A percentile compares a stretch with the other conserved stretches of the same genome.
phyloP scores from a whole-genome alignment of 2,797 vertebrate species.

The Gallinago nigripennis region DNA sequence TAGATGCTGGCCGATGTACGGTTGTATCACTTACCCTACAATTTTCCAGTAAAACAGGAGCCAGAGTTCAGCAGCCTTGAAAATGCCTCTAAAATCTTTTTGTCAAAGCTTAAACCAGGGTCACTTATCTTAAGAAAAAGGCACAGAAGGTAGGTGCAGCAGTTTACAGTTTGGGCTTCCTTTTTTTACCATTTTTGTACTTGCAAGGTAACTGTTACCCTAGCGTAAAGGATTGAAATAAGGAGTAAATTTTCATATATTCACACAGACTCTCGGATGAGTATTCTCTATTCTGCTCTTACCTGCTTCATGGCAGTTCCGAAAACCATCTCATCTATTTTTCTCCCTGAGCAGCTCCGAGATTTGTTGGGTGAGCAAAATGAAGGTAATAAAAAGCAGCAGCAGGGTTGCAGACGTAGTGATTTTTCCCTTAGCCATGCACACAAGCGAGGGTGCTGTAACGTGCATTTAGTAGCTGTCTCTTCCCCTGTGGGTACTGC shows the following conservation, averaged over 20 bases:
- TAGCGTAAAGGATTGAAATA: background rate
- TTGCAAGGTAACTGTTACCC: background rate
- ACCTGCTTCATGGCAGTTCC: background rate
- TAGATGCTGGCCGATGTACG: background rate
- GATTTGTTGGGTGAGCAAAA: background rate
- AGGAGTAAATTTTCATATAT: background rate
- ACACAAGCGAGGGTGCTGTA: background rate
- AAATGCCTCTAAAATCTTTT: background rate
- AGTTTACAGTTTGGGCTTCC: background rate
- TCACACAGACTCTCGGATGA: background rate
- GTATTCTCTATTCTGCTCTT: background rate
- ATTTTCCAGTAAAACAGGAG: background rate
- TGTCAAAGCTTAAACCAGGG: background rate
- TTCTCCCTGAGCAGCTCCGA: background rate
- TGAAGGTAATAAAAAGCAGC: background rate
- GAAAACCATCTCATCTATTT: background rate
- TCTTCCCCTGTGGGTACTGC: accelerated
- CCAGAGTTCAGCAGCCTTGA: background rate
- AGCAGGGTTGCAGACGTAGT: background rate
- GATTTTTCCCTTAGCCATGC: background rate
- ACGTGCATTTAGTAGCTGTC: background rate
- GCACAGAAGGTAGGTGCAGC: background rate
- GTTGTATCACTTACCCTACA: background rate
- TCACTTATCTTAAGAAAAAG: background rate
- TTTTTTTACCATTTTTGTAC: background rate